A percentile compares a stretch with the other conserved stretches of the same genome.
Evolutionary conservation across 2,797 vertebrate species (phyloP).

Genomic region (Fundulus diaphanus): DNA sequence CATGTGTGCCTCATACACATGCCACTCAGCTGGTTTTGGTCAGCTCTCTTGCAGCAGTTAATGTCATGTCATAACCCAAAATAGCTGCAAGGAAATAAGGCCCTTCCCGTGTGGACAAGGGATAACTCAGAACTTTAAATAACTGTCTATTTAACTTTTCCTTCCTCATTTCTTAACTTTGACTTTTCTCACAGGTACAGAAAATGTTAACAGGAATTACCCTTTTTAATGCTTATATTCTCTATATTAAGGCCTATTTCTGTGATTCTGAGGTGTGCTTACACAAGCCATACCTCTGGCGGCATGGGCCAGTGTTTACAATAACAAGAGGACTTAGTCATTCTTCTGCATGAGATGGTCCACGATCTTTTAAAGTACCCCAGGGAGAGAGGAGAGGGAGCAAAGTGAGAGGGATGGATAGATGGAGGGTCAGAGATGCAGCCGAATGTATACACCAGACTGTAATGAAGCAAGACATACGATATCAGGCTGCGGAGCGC

Average conservation of each 20-base stretch:
- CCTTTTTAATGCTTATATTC: slow-evolving; percentile 9
- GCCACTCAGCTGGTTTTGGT: slow-evolving; percentile 64
- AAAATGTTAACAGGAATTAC: slow-evolving; percentile 38
- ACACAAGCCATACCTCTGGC: slow-evolving; percentile 36
- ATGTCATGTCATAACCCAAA: slow-evolving; percentile 68
- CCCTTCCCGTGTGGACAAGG: slow-evolving; percentile 48
- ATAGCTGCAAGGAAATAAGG: slow-evolving; percentile 48
- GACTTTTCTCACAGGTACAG: slow-evolving; percentile 29
- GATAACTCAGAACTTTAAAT: slow-evolving; percentile 57
- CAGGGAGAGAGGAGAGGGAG: slow-evolving; percentile 43
- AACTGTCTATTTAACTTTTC: slow-evolving; percentile 50
- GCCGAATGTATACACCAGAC: slow-evolving; percentile 80
- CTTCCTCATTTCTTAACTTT: slow-evolving; percentile 7
- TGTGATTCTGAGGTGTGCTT: slow-evolving; percentile 42
- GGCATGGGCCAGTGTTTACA: slow-evolving; percentile 52
- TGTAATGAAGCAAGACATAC: slow-evolving; percentile 82
- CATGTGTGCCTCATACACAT: slow-evolving; percentile 37
- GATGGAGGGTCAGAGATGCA: slow-evolving; percentile 72
- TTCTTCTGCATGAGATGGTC: slow-evolving; percentile 67
- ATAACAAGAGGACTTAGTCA: slow-evolving; percentile 67
- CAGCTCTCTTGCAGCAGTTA: slow-evolving; percentile 59
- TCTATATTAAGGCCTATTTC: slow-evolving; percentile 2
- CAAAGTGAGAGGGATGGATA: slow-evolving; percentile 49
- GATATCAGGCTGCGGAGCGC: slow-evolving; percentile 75
- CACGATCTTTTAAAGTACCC: slow-evolving; percentile 69